Evolutionary conservation across 1,140 invertebrate species (phyloP).

Genomic region (Carcinoscorpius rotundicauda): DNA sequence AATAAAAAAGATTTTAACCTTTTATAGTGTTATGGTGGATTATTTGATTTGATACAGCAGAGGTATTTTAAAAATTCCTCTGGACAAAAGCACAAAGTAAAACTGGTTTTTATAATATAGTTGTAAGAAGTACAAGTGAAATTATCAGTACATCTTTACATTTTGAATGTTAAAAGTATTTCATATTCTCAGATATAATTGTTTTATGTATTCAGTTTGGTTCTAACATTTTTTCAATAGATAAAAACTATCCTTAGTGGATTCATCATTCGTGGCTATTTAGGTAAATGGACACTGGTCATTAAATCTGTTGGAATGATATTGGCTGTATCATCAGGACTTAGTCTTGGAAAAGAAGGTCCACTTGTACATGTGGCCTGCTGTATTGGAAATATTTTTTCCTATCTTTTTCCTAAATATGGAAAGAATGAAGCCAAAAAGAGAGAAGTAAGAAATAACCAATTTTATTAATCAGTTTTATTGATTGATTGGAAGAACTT

Average conservation of each 20-base stretch:
- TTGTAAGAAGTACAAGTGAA: too few relatives aligned
- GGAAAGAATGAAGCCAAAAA: conserved; percentile 99
- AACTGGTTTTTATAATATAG: too few relatives aligned
- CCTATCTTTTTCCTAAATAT: conserved; percentile 98
- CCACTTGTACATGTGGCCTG: conserved; percentile 97
- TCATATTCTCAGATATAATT: too few relatives aligned
- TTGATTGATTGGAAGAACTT: too few relatives aligned
- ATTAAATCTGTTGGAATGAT: conserved; percentile 78
- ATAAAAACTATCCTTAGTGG: conserved; percentile 98
- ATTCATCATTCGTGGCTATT: conserved; percentile 96
- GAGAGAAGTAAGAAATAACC: conserved; percentile 46
- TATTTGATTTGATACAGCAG: too few relatives aligned
- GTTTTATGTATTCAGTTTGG: neutral
- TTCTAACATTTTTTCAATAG: neutral
- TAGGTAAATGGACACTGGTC: conserved; percentile 98
- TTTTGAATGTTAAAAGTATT: neutral
- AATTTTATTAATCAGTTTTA: too few relatives aligned
- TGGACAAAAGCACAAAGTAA: too few relatives aligned
- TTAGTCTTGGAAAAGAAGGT: conserved; percentile 97
- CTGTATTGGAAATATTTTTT: conserved; percentile 82
- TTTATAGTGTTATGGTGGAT: too few relatives aligned
- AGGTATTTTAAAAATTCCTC: too few relatives aligned
- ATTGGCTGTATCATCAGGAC: conserved; percentile 83
- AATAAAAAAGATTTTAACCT: too few relatives aligned
- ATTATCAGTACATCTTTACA: too few relatives aligned